Evolutionary conservation across 2,888 invertebrate species (phyloP).

Genomic region (Suillia variegata): DNA sequence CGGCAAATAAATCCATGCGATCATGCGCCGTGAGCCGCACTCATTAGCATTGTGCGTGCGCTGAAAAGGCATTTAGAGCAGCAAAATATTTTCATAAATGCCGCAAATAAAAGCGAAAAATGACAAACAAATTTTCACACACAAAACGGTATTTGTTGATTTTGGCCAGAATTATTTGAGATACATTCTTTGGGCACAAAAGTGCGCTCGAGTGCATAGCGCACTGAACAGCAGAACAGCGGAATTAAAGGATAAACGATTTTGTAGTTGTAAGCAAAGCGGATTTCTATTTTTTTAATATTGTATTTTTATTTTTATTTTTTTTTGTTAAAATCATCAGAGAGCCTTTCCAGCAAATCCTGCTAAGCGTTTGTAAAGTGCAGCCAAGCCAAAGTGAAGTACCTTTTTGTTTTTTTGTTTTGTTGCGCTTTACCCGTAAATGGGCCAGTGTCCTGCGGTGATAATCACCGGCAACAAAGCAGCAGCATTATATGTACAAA

Average conservation of each 20-base stretch:
- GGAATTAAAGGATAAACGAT: too few species aligned
- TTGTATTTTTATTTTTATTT: too few species aligned
- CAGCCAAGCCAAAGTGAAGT: neutral
- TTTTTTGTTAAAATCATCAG: too few species aligned
- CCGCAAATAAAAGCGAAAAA: neutral
- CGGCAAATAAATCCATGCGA: too few species aligned
- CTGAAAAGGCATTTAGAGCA: neutral
- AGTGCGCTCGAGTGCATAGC: constrained; percentile 20
- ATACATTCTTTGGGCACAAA: constrained; percentile 2
- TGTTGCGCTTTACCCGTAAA: neutral
- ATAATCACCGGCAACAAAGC: constrained; percentile 23
- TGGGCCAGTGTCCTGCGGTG: constrained; percentile 24
- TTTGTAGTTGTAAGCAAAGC: too few species aligned
- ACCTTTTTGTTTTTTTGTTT: neutral
- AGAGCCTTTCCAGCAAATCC: neutral
- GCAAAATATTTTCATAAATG: neutral
- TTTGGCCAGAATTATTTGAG: constrained; percentile 9
- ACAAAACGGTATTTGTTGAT: constrained; percentile 9
- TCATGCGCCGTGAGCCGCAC: neutral
- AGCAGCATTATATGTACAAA: too few species aligned
- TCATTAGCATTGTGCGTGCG: neutral
- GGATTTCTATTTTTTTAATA: neutral
- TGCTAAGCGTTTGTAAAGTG: neutral
- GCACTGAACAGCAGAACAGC: constrained; percentile 16
- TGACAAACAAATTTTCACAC: neutral